Percentiles rank a stretch among this genome's conserved stretches.
Conservation (phyloP, 2,888 invertebrate genomes). For the Brachynemurus nebulosus region DNA sequence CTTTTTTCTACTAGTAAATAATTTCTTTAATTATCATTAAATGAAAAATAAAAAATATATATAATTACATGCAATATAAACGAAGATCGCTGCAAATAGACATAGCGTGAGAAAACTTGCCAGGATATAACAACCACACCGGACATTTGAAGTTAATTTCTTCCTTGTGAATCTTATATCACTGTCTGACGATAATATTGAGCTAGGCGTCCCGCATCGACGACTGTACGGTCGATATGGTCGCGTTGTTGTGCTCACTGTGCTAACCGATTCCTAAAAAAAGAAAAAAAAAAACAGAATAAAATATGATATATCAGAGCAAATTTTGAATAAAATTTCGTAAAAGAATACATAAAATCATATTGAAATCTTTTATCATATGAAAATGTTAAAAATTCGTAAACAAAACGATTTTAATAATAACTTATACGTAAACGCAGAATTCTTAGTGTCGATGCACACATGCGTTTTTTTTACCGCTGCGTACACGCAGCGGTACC, state of each 20-base stretch:
- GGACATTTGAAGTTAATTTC: slow-evolving; percentile 71
- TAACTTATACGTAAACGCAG: too few species aligned
- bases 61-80: slow-evolving; percentile 53
- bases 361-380: too few species aligned
- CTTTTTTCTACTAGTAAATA: too few species aligned
- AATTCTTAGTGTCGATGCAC: too few species aligned
- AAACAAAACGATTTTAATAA: too few species aligned
- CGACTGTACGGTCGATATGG: slow-evolving; percentile 27
- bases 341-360: too few species aligned
- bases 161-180: slow-evolving; percentile 79
- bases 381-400: too few species aligned
- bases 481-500: too few species aligned
- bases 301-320: too few species aligned
- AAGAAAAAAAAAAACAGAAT: slow-evolving; percentile 14
- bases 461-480: too few species aligned
- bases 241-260: slow-evolving; percentile 32
- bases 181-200: slow-evolving; percentile 73
- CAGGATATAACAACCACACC: slow-evolving; percentile 76
- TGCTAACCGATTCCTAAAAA: slow-evolving; percentile 39
- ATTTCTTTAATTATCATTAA: too few species aligned
- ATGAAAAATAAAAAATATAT: slow-evolving; percentile 4
- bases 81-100: slow-evolving; percentile 50
- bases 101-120: slow-evolving; percentile 70
- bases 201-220: slow-evolving; percentile 45
- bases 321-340: too few species aligned